Percentiles rank a stretch among this genome's conserved stretches.
Evolutionary conservation across 2,888 invertebrate species (phyloP).

Genomic region (Ptychoptera albimana): DNA sequence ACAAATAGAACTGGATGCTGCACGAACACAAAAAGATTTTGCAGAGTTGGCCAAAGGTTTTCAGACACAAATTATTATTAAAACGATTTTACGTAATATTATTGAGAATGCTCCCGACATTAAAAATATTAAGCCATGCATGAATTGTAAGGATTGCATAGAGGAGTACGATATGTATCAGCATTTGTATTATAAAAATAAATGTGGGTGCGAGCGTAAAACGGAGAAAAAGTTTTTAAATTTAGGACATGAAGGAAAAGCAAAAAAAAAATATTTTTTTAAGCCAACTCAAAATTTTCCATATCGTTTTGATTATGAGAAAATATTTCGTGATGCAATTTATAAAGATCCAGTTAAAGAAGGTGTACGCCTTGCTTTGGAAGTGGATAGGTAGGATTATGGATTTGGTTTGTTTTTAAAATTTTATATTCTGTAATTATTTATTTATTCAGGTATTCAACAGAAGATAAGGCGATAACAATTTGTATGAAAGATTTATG

Average conservation of each 20-base stretch:
- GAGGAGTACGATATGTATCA: conserved; percentile 2
- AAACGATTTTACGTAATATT: conserved; percentile 6
- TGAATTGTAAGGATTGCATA: conserved; percentile 3
- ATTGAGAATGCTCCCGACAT: conserved; percentile 2
- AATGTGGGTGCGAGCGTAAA: background rate
- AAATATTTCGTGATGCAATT: conserved; percentile 13
- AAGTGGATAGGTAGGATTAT: conserved; percentile 4
- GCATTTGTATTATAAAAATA: background rate
- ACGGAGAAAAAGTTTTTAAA: conserved; percentile 3
- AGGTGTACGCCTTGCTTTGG: conserved; percentile 3
- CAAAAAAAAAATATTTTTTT: conserved; percentile 9
- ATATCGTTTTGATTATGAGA: conserved; percentile 15
- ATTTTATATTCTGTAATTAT: background rate
- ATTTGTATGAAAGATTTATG: conserved; percentile 10
- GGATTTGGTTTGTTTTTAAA: background rate
- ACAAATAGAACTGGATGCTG: conserved; percentile 6
- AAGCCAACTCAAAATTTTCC: conserved; percentile 11
- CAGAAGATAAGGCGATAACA: conserved; percentile 10
- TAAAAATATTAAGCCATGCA: conserved; percentile 2
- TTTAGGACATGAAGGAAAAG: conserved; percentile 8
- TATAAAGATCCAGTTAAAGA: conserved; percentile 8
- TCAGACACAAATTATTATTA: conserved; percentile 6
- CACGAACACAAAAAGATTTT: conserved; percentile 6
- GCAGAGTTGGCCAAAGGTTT: background rate
- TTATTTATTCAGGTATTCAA: conserved; percentile 1